Conservation (phyloP, 2,113 vertebrate genomes). For the Anoura caudifer region DNA sequence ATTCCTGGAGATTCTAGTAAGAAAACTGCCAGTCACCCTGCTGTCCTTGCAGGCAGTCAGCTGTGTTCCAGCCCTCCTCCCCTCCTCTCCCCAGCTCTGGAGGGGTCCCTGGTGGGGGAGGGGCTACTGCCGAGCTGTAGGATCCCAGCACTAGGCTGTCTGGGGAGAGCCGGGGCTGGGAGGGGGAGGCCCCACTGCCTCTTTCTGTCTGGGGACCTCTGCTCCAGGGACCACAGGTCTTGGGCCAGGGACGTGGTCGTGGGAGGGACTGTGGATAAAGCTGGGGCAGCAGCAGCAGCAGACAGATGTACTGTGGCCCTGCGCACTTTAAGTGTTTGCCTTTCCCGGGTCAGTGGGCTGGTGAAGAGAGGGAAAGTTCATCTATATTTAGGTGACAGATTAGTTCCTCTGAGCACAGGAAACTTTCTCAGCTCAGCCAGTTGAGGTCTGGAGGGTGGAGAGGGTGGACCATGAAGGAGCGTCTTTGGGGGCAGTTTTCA, state of each 20-base stretch:
- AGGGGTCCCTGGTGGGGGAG: background rate
- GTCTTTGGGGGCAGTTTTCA: background rate
- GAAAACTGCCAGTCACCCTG: conserved; percentile 44
- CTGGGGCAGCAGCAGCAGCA: background rate
- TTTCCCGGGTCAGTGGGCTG: conserved; percentile 38
- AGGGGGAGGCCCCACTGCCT: background rate
- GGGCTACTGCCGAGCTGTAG: background rate
- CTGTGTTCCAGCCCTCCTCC: background rate
- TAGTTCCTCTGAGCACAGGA: background rate
- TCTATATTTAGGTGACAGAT: conserved; percentile 29
- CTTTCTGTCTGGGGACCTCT: background rate
- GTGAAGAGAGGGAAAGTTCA: conserved; percentile 4
- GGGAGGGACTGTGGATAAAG: background rate
- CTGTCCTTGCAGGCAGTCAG: background rate
- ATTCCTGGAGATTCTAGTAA: conserved; percentile 59
- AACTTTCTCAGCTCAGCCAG: background rate
- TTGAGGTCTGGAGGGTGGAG: background rate
- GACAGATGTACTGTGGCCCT: conserved; percentile 33
- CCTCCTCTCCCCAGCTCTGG: background rate
- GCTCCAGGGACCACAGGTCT: background rate
- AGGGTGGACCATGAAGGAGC: background rate
- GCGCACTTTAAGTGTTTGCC: conserved; percentile 32
- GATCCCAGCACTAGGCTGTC: background rate
- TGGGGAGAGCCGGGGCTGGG: background rate
- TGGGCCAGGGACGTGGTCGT: background rate